Conservation (phyloP, 1,140 invertebrate genomes). For the Oryzaephilus surinamensis region DNA sequence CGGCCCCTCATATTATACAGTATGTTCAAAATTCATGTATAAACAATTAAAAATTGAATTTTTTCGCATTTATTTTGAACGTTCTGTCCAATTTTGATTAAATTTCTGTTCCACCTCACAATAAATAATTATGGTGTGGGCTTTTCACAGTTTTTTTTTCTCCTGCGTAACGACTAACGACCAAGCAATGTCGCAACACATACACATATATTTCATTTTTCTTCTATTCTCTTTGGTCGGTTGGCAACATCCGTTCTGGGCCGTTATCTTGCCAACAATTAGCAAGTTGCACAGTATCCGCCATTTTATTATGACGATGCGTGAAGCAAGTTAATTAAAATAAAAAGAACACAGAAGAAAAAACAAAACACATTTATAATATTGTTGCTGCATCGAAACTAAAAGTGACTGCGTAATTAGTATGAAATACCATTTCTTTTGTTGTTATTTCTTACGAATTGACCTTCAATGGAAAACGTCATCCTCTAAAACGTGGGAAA, state of each 20-base stretch:
- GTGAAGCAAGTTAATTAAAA: slow-evolving; percentile 34
- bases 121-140: too few relatives aligned
- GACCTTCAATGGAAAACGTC: slow-evolving; percentile 16
- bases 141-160: slow-evolving; percentile 15
- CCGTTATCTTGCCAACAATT: slow-evolving; percentile 22
- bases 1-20: too few relatives aligned
- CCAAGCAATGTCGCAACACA: slow-evolving; percentile 10
- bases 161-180: slow-evolving; percentile 10
- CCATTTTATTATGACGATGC: slow-evolving; percentile 32
- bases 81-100: too few relatives aligned
- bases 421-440: slow-evolving; percentile 20
- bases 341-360: slow-evolving; percentile 27
- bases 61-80: too few relatives aligned
- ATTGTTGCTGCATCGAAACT: slow-evolving; percentile 28
- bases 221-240: slow-evolving; percentile 12
- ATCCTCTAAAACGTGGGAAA: slow-evolving; percentile 17
- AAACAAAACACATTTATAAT: too few relatives aligned
- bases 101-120: too few relatives aligned
- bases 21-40: too few relatives aligned
- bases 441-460: slow-evolving; percentile 17
- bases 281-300: slow-evolving; percentile 32
- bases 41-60: too few relatives aligned
- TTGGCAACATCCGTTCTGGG: slow-evolving; percentile 23
- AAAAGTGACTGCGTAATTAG: slow-evolving; percentile 32
- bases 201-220: too few relatives aligned